These are phyloP conservation scores for Alfaro cultratus DNA, from an alignment of 2,797 vertebrate genomes.

Conservation along the genomic window DNA sequence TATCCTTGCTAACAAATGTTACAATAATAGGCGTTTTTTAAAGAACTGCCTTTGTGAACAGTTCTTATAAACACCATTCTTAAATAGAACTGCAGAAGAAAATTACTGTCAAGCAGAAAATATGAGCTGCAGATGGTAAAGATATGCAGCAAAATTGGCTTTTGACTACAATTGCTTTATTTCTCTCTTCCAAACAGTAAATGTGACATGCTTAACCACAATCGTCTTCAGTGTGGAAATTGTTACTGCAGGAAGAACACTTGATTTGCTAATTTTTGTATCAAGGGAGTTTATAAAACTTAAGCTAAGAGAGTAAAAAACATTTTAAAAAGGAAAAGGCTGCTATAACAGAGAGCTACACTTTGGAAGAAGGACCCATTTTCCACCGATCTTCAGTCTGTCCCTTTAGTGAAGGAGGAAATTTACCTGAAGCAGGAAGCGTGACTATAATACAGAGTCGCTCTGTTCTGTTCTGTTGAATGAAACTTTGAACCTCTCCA, in stretches of 20 bases:
- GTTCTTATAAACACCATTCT: background rate
- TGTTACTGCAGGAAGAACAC: background rate
- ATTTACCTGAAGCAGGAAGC: background rate
- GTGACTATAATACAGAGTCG: background rate
- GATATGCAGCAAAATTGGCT: background rate
- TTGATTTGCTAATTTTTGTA: background rate
- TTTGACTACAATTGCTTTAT: background rate
- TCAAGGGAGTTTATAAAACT: background rate
- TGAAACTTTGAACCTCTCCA: background rate
- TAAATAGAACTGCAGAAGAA: background rate
- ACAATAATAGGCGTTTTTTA: background rate
- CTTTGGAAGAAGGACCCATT: background rate
- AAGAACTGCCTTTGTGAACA: background rate
- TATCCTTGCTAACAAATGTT: background rate
- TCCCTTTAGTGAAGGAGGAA: background rate
- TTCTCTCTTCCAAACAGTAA: background rate
- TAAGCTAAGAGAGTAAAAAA: background rate
- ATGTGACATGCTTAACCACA: background rate
- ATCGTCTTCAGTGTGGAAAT: background rate
- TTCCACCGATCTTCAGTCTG: background rate
- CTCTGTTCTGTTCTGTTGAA: background rate
- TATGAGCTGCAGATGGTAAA: background rate
- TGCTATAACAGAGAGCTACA: background rate
- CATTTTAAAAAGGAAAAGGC: background rate
- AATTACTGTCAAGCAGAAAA: background rate